A percentile compares a stretch with the other conserved stretches of the same genome.
phyloP scores from a whole-genome alignment of 1,140 invertebrate species.

The Nomia melanderi region DNA sequence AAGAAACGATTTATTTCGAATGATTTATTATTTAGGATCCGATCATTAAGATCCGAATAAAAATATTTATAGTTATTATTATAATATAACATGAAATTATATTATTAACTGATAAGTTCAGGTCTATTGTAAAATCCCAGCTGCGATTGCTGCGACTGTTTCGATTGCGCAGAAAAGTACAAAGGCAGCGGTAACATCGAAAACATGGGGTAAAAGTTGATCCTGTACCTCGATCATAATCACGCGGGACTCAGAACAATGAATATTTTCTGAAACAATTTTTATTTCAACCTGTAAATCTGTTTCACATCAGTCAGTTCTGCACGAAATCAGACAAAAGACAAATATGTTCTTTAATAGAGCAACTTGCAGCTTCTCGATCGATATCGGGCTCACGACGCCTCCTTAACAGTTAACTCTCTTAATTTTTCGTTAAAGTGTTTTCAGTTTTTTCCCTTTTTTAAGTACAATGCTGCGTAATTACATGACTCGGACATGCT shows the following conservation, averaged over 20 bases:
- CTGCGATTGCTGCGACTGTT: not conserved
- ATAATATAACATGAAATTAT: too few relatives aligned
- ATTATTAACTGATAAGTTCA: too few relatives aligned
- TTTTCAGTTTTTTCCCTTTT: not conserved
- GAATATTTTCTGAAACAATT: slow-evolving; percentile 18
- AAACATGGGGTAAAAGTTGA: slow-evolving; percentile 5
- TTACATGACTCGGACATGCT: slow-evolving; percentile 64
- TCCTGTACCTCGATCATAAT: not conserved
- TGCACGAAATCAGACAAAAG: not conserved
- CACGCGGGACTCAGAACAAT: slow-evolving; percentile 5
- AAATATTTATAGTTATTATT: too few relatives aligned
- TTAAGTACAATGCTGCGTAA: slow-evolving; percentile 71
- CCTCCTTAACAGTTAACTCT: slow-evolving; percentile 35
- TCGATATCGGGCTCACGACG: slow-evolving; percentile 51
- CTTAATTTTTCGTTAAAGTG: slow-evolving; percentile 37
- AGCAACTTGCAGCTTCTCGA: slow-evolving; percentile 17
- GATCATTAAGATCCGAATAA: too few relatives aligned
- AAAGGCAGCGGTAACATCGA: not conserved
- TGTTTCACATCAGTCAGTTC: not conserved
- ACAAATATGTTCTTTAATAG: not conserved
- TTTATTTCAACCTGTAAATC: not conserved
- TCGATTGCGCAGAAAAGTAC: not conserved
- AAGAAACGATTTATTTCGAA: too few relatives aligned
- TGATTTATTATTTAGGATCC: too few relatives aligned
- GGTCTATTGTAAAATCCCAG: not conserved